Conservation (phyloP, 2,113 vertebrate species). For the Lepisosteus oculatus region DNA sequence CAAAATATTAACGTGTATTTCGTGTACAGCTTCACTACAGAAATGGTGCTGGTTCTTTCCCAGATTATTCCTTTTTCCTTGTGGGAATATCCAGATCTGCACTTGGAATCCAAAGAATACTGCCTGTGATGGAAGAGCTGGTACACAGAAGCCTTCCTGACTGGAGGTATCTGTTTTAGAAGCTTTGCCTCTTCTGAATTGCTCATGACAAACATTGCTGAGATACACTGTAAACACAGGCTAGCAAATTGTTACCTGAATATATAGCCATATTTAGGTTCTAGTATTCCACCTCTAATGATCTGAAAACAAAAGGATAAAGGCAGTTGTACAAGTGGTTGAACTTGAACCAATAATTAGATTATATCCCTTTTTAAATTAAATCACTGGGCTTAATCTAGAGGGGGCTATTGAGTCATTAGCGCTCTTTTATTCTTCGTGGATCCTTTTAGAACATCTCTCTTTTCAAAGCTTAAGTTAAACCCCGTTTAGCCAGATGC, state of each 20-base stretch:
- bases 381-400: not conserved
- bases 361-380: too few relatives aligned
- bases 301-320: not conserved
- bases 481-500: not conserved
- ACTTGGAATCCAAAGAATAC: too few relatives aligned
- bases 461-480: slow-evolving; percentile 44
- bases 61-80: too few relatives aligned
- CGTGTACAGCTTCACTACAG: too few relatives aligned
- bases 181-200: slow-evolving; percentile 17
- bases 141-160: not conserved
- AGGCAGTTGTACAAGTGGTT: too few relatives aligned
- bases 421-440: not conserved
- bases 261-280: not conserved
- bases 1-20: too few relatives aligned
- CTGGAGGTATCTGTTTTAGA: slow-evolving; percentile 21
- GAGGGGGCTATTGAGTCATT: not conserved
- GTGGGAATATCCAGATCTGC: too few relatives aligned
- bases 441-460: slow-evolving; percentile 28
- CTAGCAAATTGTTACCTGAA: slow-evolving; percentile 18
- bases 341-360: too few relatives aligned
- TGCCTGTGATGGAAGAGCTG: slow-evolving; percentile 6
- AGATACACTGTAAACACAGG: slow-evolving; percentile 11
- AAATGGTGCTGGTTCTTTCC: too few relatives aligned
- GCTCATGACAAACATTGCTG: slow-evolving; percentile 1
- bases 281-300: not conserved